Evolutionary conservation across 2,888 invertebrate species (phyloP), one percentile per base, ranked within the genome.

Genomic region (Formica aserva): DNA sequence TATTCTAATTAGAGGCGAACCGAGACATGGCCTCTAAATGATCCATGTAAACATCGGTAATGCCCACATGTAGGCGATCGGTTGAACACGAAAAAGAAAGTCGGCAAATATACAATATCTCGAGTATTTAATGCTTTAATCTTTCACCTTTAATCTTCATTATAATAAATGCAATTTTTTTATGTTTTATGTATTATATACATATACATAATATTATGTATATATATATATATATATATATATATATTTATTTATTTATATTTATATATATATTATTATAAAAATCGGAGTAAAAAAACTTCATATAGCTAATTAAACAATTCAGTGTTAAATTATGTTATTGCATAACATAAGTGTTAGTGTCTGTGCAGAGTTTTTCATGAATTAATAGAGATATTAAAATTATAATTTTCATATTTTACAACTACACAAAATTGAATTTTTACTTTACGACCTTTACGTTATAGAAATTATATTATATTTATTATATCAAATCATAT

Each of bases 1-100:
- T 91, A 90, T 91, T 91, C 89, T 91, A 91, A 91, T 91, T 91
- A 90, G 84, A 89, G 82, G 69, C 83, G 55, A 86, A 74, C 80
- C 87, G 66, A 67, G 66, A 71, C 55, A 45, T 87, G 85, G 63
- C 83, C 85, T 86, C 57, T 85, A 83, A 57, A 55, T 67, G 86
- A 88, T 82, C 85, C 85, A 66, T 66, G 74, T 57, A 72, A 78
- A 60, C 15, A 72, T 60, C 13, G 57, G 29, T 45, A 60, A 78
- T 78, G 74, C 45, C 18, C 35, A 60, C 57, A 78, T 60, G 74
- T 78, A 78, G 74, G 78, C 78, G 74, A 72, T 35, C 26, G 78
- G 60, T 60, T 60, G 8, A 69, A 71, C 71, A 5, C 38, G n/a
- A 29, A 38, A n/a, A n/a, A 57, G 69, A 69, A 76, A n/a, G 3